These are phyloP conservation scores for Sinocyclocheilus anophthalmus DNA, from an alignment of 2,113 vertebrate species.

Conservation along the genomic window DNA sequence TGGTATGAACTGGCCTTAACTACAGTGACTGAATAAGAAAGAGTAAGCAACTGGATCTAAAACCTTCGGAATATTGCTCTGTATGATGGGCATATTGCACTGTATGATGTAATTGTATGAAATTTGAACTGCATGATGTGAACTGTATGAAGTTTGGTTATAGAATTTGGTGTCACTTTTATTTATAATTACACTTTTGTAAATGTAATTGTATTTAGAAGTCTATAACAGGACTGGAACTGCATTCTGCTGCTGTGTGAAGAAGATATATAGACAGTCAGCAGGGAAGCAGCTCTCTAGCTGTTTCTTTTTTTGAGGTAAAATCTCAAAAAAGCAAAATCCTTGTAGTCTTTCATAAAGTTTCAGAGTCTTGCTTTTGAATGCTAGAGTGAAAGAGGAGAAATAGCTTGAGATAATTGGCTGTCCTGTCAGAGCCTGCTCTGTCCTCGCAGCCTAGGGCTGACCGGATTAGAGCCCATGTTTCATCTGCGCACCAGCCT, in stretches of 20 bases:
- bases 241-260: background rate
- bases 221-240: background rate
- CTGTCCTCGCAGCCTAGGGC: background rate
- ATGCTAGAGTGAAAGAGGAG: background rate
- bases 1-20: too few species aligned
- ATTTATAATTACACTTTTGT: background rate
- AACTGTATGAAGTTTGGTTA: background rate
- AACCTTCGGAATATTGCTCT: too few species aligned
- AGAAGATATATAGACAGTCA: background rate
- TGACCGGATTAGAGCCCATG: constrained; percentile 36
- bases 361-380: background rate
- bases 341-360: background rate
- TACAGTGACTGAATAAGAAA: background rate
- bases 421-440: constrained; percentile 24
- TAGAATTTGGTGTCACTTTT: background rate
- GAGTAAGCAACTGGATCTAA: too few species aligned
- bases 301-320: background rate
- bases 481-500: constrained; percentile 18
- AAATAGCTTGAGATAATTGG: constrained; percentile 20
- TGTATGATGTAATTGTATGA: too few species aligned
- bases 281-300: background rate
- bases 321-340: background rate
- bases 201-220: background rate
- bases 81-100: too few species aligned
- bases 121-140: too few species aligned